Evolutionary conservation across 2,797 vertebrate species (phyloP), one percentile per base, ranked within the genome.

Genomic region (Percopsis omiscomaycus): DNA sequence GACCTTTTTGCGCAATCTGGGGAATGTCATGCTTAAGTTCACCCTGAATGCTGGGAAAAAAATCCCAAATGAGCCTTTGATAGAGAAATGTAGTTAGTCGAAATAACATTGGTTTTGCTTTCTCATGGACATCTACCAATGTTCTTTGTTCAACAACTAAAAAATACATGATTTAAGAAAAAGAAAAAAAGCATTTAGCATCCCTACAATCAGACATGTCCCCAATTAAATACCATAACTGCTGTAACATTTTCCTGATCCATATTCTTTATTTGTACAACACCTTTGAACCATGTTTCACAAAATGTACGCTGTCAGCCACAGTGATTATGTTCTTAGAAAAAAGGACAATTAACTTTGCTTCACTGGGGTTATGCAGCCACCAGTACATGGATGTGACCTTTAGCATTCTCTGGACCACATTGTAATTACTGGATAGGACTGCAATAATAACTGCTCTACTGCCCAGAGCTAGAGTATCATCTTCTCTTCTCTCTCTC

Each of bases 361-460:
- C 4, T 55, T 78, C 82, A 78, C 83, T 59, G 57, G 83, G 73
- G 76, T 48, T 15, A 59, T 27, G 60, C 51, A 53, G 63, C 57
- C 60, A 54, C 75, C 63, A 71, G 73, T 76, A 74, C 70, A 59
- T 59, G 71, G 64, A 74, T 73, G 80, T 81, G 82, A 84, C 84
- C 80, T 78, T 66, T 55, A 73, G 71, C 72, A 76, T 78, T 85
- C 75, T 80, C 71, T 78, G 66, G 59, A 72, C 63, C 14, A 62
- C 57, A 32, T 45, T 79, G 76, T 84, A 86, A 88, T 86, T 85
- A 86, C 80, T 81, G 77, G 77, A 80, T 73, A 55, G 59, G 61
- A 77, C 82, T 55, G 78, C 78, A 89, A 86, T 86, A 84, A 86
- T 88, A 84, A 86, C 75, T 50, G 76, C 64, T 53, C 28, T 13